Base-by-base conservation (phyloP, 2,113 vertebrate species). In the Jacana jacana region DNA sequence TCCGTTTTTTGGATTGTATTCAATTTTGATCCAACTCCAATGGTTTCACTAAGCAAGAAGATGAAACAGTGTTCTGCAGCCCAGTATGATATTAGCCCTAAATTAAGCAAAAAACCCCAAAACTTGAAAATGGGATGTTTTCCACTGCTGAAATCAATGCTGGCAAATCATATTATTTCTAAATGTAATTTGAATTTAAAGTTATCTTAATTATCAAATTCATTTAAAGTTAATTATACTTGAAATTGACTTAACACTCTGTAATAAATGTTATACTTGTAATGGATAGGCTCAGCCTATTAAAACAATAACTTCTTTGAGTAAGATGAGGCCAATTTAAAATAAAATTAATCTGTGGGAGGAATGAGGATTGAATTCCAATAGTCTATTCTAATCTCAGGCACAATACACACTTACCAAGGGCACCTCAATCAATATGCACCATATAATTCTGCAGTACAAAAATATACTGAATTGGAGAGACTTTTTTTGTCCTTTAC, bases 211-310 rank as follows among this genome's bases (percentile, higher is more conserved):
- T 93, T 93, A 93, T 94, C 40, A 94, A 93, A 93, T 96, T 96
- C 78, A 94, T 76, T 96, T 95, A 30, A 54, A 93, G 73, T 84
- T 96, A 81, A 95, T 97, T 94, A 27, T 78, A 91, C 51, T 92
- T 95, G 91, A 95, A 83, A 95, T 92, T 39, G 91, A 91, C 86
- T 95, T 97, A 91, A 96, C 92, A 80, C 19, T 64, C 35, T 46
- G 71, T 87, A 94, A 93, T 97, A 94, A 97, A 97, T 94, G 46
- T 89, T 95, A 89, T 66, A 86, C 55, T 94, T 88, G 71, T 91
- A 95, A 88, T 91, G 42, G 82, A 93, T 49, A 49, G 64, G 28
- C 44, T 89, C 31, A 71, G 31, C 33, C 37, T 91, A 96, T 95
- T 84, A 95, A 97, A 97, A 91, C 31, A 93, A 73, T 94, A 87